These are phyloP conservation scores for Camponotus pennsylvanicus DNA, from an alignment of 1,140 invertebrate genomes.

Conservation along the genomic window DNA sequence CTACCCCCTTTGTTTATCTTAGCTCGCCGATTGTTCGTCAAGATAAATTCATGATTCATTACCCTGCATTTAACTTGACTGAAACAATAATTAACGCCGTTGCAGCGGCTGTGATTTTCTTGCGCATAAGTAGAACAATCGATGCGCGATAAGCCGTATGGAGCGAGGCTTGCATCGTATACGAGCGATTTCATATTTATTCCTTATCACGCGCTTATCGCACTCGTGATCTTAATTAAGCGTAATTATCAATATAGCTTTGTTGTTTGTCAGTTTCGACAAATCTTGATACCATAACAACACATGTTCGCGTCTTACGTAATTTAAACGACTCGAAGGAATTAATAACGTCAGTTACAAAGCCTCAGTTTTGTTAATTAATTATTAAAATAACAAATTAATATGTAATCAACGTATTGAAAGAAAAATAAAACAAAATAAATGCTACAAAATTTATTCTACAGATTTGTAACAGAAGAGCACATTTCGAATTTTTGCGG, in stretches of 20 bases:
- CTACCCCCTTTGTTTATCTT: constrained; percentile 14
- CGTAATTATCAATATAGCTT: constrained; percentile 47
- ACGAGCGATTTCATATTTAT: constrained; percentile 58
- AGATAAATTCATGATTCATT: constrained; percentile 55
- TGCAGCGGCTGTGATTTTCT: constrained; percentile 48
- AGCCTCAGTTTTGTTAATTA: constrained; percentile 7
- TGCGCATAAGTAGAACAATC: constrained; percentile 61
- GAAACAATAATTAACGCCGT: constrained; percentile 56
- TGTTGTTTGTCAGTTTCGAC: constrained; percentile 54
- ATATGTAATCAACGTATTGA: background rate
- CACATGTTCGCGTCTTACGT: constrained; percentile 28
- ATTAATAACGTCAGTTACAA: constrained; percentile 23
- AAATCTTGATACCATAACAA: constrained; percentile 36
- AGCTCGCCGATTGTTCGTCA: background rate
- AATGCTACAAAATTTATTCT: background rate
- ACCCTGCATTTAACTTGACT: constrained; percentile 22
- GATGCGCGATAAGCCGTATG: constrained; percentile 48
- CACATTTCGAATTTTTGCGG: no score
- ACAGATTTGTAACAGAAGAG: no score
- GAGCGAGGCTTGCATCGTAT: constrained; percentile 22
- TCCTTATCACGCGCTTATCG: constrained; percentile 52
- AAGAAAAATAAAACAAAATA: background rate
- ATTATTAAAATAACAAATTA: constrained; percentile 7
- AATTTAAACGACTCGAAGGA: background rate
- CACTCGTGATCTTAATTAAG: constrained; percentile 49